Evolutionary conservation across 2,888 invertebrate species (phyloP).

Genomic region (Syrphus vitripennis): DNA sequence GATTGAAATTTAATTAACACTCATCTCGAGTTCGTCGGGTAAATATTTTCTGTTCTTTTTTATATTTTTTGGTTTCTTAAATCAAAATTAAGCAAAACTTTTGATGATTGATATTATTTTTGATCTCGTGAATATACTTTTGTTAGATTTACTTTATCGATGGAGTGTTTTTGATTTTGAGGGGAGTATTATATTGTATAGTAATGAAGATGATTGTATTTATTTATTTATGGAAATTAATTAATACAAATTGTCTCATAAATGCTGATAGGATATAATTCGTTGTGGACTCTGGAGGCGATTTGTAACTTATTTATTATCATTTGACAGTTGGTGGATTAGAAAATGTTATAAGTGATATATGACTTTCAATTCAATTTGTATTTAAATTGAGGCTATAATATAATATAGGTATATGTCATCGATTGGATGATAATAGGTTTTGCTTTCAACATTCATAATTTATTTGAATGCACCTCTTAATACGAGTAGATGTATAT

Average conservation of each 20-base stretch:
- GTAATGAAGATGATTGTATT: constrained; percentile 37
- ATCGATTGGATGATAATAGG: constrained; percentile 10
- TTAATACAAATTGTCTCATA: constrained; percentile 8
- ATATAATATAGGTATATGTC: constrained; percentile 14
- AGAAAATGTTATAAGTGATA: background rate
- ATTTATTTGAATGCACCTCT: background rate
- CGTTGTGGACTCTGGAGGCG: background rate
- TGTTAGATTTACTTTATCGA: background rate
- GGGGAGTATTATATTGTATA: too few relatives aligned
- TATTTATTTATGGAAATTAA: background rate
- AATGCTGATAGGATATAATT: background rate
- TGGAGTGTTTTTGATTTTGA: background rate
- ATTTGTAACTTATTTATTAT: background rate
- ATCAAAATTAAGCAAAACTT: background rate
- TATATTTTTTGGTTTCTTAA: background rate
- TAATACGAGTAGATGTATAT: background rate
- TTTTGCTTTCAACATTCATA: constrained; percentile 1
- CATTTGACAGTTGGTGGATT: constrained; percentile 26
- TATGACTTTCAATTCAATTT: constrained; percentile 34
- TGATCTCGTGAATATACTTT: background rate
- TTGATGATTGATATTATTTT: constrained; percentile 29
- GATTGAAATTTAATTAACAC: constrained; percentile 38
- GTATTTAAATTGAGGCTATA: constrained; percentile 25
- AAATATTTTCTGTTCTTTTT: background rate
- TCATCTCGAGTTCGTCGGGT: constrained; percentile 9